Conservation (phyloP, 2,888 invertebrate genomes). For the Perizoma flavofasciatum region DNA sequence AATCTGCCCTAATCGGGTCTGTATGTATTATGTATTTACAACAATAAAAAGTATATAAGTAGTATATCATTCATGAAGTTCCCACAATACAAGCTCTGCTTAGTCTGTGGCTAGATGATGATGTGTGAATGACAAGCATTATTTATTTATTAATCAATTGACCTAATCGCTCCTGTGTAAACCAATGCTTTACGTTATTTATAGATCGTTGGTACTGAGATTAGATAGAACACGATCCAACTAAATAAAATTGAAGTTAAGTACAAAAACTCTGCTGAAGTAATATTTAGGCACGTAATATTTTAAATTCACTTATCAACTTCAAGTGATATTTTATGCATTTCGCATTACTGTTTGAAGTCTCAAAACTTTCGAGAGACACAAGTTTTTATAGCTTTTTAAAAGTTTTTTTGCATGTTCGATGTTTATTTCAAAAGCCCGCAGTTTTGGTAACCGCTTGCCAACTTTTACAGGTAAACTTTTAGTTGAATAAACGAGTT, state of each 20-base stretch:
- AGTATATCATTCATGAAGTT: too few species aligned
- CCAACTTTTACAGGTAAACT: conserved; percentile 18
- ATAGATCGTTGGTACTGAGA: neutral
- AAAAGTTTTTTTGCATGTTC: conserved; percentile 17
- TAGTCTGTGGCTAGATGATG: too few species aligned
- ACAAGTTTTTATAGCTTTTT: conserved; percentile 17
- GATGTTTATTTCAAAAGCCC: conserved; percentile 21
- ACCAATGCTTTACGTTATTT: neutral
- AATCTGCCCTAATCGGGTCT: too few species aligned
- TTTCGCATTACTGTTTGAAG: conserved; percentile 14
- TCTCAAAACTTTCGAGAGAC: conserved; percentile 10
- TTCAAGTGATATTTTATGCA: conserved; percentile 16
- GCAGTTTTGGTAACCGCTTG: conserved; percentile 20
- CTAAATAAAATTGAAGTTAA: neutral
- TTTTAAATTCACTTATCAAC: conserved; percentile 18
- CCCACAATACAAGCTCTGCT: too few species aligned
- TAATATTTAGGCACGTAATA: conserved; percentile 1
- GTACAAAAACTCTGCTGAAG: neutral
- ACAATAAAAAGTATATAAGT: too few species aligned
- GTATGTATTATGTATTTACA: too few species aligned
- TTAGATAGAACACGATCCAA: neutral
- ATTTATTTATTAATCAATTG: too few species aligned
- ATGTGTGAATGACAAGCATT: too few species aligned
- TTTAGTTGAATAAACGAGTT: conserved; percentile 20
- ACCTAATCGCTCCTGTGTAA: neutral